Evolutionary conservation across 2,113 vertebrate species (phyloP).

Genomic region (Bubo scandiacus): DNA sequence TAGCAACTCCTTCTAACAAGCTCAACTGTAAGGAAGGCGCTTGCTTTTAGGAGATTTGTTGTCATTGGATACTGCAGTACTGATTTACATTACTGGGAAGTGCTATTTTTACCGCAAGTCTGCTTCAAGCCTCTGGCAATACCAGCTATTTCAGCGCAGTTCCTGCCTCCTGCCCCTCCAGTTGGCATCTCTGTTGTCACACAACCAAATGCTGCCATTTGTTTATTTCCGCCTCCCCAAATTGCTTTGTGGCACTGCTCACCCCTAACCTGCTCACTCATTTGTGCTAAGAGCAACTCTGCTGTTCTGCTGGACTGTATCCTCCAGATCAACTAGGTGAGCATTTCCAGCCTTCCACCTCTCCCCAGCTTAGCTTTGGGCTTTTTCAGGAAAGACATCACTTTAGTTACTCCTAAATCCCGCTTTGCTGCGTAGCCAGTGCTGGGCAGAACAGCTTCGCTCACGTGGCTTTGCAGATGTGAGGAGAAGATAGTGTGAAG

Average conservation of each 20-base stretch:
- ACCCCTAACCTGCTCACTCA: background rate
- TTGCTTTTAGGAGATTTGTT: conserved; percentile 29
- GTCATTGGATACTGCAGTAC: conserved; percentile 39
- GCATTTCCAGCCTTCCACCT: background rate
- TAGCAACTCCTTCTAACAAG: background rate
- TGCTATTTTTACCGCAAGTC: conserved; percentile 30
- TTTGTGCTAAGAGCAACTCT: background rate
- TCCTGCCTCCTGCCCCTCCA: background rate
- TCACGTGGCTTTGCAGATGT: background rate
- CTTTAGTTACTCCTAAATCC: background rate
- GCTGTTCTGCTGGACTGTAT: background rate
- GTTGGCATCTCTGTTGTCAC: background rate
- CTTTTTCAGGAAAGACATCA: background rate
- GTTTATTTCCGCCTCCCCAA: background rate
- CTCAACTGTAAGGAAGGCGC: background rate
- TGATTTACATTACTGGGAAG: conserved; percentile 21
- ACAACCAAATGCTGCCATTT: background rate
- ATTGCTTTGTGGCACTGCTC: background rate
- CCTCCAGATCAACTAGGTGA: background rate
- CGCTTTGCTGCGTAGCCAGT: background rate
- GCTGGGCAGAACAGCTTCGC: background rate
- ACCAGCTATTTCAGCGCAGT: background rate
- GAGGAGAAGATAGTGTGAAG: background rate
- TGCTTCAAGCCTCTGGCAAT: conserved; percentile 50
- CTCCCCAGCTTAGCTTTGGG: background rate